Percentiles rank a stretch among this genome's conserved stretches.
Evolutionary conservation across 2,113 vertebrate genomes (phyloP).

Genomic region (Ranitomeya variabilis): DNA sequence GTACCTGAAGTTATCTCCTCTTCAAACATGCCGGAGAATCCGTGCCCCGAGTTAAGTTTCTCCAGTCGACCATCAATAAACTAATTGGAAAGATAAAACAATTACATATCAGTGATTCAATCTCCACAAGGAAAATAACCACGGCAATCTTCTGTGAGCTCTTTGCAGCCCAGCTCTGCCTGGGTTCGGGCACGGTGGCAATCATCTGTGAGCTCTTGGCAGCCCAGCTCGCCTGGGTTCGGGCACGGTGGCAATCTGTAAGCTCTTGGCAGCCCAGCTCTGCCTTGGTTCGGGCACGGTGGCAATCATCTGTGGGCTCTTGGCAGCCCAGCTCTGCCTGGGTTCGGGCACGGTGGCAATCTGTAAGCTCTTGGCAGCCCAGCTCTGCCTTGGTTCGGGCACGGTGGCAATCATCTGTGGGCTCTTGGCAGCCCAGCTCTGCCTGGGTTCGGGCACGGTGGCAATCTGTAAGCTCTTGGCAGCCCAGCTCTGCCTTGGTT

Average conservation of each 20-base stretch:
- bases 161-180: background rate
- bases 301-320: too few species aligned
- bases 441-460: background rate
- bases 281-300: background rate
- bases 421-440: background rate
- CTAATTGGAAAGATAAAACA: constrained; percentile 74
- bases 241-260: background rate
- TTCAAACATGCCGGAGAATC: constrained; percentile 94
- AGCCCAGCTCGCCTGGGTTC: background rate
- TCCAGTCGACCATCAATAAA: constrained; percentile 96
- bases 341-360: background rate
- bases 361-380: too few species aligned
- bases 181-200: background rate
- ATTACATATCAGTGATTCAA: constrained; percentile 15
- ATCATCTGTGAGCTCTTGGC: too few species aligned
- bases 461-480: too few species aligned
- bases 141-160: background rate
- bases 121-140: background rate
- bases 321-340: background rate
- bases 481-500: background rate
- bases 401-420: too few species aligned
- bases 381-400: background rate
- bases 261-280: background rate
- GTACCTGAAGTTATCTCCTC: constrained; percentile 95
- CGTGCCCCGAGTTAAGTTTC: constrained; percentile 93